These are phyloP conservation scores for Amazona finschi DNA, from an alignment of 2,797 vertebrate genomes.

Conservation along the genomic window DNA sequence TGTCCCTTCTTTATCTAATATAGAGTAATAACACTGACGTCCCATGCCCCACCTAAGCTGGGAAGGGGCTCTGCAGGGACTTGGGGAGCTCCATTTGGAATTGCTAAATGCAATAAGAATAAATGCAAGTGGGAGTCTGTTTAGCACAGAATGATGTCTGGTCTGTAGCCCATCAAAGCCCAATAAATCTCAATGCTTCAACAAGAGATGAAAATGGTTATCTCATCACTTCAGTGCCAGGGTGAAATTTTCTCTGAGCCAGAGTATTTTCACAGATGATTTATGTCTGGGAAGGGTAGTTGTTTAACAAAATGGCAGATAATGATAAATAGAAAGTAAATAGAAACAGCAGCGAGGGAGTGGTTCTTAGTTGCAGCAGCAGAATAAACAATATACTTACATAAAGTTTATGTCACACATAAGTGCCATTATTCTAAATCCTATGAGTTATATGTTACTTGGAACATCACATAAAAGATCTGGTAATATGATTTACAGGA, in stretches of 20 bases:
- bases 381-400: constrained; percentile 72
- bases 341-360: constrained; percentile 86
- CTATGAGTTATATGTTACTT: constrained; percentile 39
- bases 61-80: constrained; percentile 78
- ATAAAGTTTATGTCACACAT: constrained; percentile 69
- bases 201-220: constrained; percentile 90
- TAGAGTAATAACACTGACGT: constrained; percentile 87
- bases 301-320: constrained; percentile 85
- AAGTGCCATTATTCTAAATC: constrained; percentile 71
- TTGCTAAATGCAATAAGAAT: constrained; percentile 90
- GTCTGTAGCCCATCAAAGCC: constrained; percentile 88
- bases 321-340: constrained; percentile 91
- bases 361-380: constrained; percentile 48
- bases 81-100: constrained; percentile 77
- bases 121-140: constrained; percentile 91
- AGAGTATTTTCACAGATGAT: constrained; percentile 86
- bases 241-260: constrained; percentile 81
- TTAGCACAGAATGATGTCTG: constrained; percentile 90
- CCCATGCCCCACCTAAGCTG: constrained; percentile 77
- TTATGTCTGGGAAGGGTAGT: constrained; percentile 82
- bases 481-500: constrained; percentile 56
- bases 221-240: constrained; percentile 88
- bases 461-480: constrained; percentile 47
- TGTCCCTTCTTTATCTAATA: constrained; percentile 92
- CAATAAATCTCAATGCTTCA: constrained; percentile 96